A percentile compares a stretch with the other conserved stretches of the same genome.
These are phyloP conservation scores for Potamilus streckersoni DNA, from an alignment of 1,140 invertebrate genomes.

Conservation along the genomic window DNA sequence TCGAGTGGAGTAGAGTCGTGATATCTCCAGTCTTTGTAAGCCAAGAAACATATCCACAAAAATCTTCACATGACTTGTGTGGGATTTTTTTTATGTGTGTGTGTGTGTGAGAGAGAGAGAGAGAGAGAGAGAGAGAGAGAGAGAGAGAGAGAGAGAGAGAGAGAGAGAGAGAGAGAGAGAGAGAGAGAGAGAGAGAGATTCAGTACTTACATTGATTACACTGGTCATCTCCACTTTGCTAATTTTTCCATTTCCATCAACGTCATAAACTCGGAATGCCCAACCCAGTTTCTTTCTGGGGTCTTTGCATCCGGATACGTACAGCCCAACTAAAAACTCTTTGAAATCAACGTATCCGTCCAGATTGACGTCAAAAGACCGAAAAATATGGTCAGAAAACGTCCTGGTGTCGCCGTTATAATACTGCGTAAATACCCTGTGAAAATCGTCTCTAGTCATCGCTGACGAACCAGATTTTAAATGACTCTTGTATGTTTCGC, in stretches of 20 bases:
- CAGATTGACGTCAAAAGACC: slow-evolving; percentile 98
- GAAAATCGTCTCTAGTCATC: slow-evolving; percentile 18
- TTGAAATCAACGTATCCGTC: slow-evolving; percentile 74
- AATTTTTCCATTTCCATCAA: slow-evolving; percentile 98
- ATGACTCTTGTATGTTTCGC: no score
- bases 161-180: no score
- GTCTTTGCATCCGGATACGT: slow-evolving; percentile 91
- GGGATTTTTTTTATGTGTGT: no score
- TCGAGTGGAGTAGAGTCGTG: no score
- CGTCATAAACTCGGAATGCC: slow-evolving; percentile 96
- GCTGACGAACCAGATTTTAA: no score
- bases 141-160: no score
- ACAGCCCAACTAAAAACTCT: slow-evolving; percentile 78
- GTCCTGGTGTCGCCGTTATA: slow-evolving; percentile 91
- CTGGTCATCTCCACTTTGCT: slow-evolving; percentile 84
- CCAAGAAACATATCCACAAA: no score
- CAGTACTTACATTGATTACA: slow-evolving; percentile 70
- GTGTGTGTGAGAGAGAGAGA: no score
- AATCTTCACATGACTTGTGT: no score
- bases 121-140: no score
- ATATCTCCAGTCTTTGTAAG: no score
- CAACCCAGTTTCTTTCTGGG: slow-evolving; percentile 98
- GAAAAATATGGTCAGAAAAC: slow-evolving; percentile 97
- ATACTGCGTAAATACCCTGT: slow-evolving; percentile 3
- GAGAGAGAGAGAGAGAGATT: no score